Evolutionary conservation across 2,113 vertebrate species (phyloP).

Genomic region (Oreotrochilus melanogaster): DNA sequence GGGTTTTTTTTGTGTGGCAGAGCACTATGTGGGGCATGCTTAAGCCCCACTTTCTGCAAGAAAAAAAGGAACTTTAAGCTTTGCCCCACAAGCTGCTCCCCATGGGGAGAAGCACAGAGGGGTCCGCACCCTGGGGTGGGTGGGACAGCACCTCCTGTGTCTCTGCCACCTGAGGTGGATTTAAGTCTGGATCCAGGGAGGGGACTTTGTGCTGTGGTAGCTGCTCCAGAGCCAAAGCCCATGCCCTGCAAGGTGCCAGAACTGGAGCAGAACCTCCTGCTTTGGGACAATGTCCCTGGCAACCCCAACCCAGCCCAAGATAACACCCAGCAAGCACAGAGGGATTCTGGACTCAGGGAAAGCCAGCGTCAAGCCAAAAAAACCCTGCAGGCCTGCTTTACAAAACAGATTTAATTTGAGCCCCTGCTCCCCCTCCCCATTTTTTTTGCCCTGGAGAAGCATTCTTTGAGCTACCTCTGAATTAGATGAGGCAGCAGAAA

Average conservation of each 20-base stretch:
- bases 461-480: neutral
- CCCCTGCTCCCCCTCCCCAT: neutral
- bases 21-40: neutral
- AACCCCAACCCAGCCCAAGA: neutral
- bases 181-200: neutral
- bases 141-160: rapidly evolving
- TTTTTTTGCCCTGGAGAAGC: neutral
- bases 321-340: neutral
- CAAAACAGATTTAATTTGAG: neutral
- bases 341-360: neutral
- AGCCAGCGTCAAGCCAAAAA: neutral
- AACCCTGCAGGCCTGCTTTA: neutral
- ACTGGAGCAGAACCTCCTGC: rapidly evolving
- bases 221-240: neutral
- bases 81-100: neutral
- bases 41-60: rapidly evolving
- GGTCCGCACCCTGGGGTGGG: neutral
- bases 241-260: rapidly evolving
- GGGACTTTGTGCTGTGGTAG: neutral
- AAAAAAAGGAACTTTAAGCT: neutral
- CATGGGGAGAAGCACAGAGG: neutral
- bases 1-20: neutral
- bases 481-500: neutral
- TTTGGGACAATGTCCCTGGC: neutral
- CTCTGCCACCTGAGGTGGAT: rapidly evolving